These are phyloP conservation scores for Xenopus petersii DNA, from an alignment of 2,797 vertebrate genomes.

Conservation along the genomic window DNA sequence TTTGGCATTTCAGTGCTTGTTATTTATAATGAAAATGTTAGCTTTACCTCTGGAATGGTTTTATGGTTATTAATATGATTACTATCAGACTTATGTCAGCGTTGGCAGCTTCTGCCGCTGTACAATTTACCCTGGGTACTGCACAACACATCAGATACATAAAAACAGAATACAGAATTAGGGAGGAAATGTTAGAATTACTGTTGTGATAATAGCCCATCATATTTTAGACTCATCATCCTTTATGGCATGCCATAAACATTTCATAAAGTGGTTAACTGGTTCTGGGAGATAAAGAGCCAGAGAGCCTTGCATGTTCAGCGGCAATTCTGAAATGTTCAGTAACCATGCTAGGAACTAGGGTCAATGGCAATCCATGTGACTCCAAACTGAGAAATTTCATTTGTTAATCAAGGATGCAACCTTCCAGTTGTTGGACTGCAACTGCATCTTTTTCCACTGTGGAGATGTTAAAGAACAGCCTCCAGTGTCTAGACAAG, in stretches of 20 bases:
- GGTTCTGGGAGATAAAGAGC: slow-evolving; percentile 33
- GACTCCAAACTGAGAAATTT: neutral
- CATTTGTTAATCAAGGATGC: neutral
- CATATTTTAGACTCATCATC: slow-evolving; percentile 46
- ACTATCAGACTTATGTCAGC: slow-evolving; percentile 36
- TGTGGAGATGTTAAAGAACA: too few relatives aligned
- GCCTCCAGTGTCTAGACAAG: too few relatives aligned
- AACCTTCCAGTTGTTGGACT: too few relatives aligned
- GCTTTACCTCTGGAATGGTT: slow-evolving; percentile 39
- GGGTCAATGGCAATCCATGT: neutral
- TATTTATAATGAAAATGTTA: slow-evolving; percentile 44
- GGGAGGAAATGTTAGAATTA: slow-evolving; percentile 46
- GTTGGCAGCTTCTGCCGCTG: slow-evolving; percentile 36
- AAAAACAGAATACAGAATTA: slow-evolving; percentile 47
- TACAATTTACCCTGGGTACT: slow-evolving; percentile 39
- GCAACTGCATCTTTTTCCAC: too few relatives aligned
- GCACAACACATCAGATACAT: slow-evolving; percentile 44
- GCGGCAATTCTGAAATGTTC: slow-evolving; percentile 2
- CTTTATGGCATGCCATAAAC: slow-evolving; percentile 46
- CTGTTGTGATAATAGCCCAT: slow-evolving; percentile 46
- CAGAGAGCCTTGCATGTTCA: slow-evolving; percentile 9
- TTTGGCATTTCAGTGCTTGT: slow-evolving; percentile 29
- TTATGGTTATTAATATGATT: slow-evolving; percentile 47
- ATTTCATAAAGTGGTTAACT: slow-evolving; percentile 47
- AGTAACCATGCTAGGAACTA: neutral